Base-by-base conservation (phyloP, 1,140 invertebrate species). In the Drosophila kohkoa region DNA sequence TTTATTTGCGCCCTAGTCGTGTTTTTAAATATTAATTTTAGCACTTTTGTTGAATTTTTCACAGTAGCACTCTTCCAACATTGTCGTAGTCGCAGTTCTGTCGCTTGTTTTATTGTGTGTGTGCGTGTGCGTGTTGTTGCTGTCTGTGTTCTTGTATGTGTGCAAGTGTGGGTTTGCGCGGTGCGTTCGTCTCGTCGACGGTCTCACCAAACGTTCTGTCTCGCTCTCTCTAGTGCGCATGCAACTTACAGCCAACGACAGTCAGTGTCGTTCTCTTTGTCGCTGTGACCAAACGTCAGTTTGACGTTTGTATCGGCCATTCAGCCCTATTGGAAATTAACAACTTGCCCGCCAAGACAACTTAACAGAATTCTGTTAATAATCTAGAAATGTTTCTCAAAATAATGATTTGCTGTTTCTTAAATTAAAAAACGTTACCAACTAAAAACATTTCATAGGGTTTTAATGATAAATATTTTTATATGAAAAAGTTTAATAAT, bases 21-120 rank as follows among this genome's bases (percentile, higher is more conserved):
- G 48, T 68, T 60, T 76, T 79, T 60, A 43, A 66, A 59, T 63
- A 69, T 67, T 8, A 45, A 79, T 78, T 62, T 74, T 62, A n/a
- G 16, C 49, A 83, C 73, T 89, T 73, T 89, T 81, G 57, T 74
- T 89, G 59, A 75, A 78, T 73, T 88, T 89, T 89, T 89, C 85
- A 78, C 65, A 64, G 65, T 58, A 72, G 54, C 62, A 66, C 74
- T 71, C 59, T 60, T 62, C 72, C 46, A 69, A 78, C 85, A 83
- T 85, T 89, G 81, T 78, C 77, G 82, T 78, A 76, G 73, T 77
- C 71, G 75, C 71, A 67, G 51, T 32, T 72, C 68, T 72, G 51
- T 72, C 51, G 46, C 41, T 74, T 68, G 65, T 30, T 41, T 32
- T 38, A 51, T 11, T 48, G 32, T 45, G 13, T 41, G 30, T 60